Evolutionary conservation across 2,113 vertebrate genomes (phyloP).

Genomic region (human): GRCh38 chr2:62181001-62181500

Average conservation of each 20-base stretch:
- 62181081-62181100: background rate
- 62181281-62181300: background rate
- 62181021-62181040: background rate
- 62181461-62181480: background rate
- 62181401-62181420: constrained; percentile 21
- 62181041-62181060: background rate
- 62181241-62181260: background rate
- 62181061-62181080: background rate
- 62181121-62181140: background rate
- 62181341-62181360: background rate
- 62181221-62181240: background rate
- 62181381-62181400: background rate
- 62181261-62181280: background rate
- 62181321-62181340: background rate
- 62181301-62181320: background rate
- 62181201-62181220: background rate
- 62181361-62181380: background rate
- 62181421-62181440: background rate
- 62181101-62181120: background rate
- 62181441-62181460: background rate
- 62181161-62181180: background rate
- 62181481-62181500: background rate
- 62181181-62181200: background rate
- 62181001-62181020: too few relatives aligned
- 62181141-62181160: background rate